A percentile compares a stretch with the other conserved stretches of the same genome.
Evolutionary conservation across 2,797 vertebrate genomes (phyloP).

Genomic region (Rhinella marina): DNA sequence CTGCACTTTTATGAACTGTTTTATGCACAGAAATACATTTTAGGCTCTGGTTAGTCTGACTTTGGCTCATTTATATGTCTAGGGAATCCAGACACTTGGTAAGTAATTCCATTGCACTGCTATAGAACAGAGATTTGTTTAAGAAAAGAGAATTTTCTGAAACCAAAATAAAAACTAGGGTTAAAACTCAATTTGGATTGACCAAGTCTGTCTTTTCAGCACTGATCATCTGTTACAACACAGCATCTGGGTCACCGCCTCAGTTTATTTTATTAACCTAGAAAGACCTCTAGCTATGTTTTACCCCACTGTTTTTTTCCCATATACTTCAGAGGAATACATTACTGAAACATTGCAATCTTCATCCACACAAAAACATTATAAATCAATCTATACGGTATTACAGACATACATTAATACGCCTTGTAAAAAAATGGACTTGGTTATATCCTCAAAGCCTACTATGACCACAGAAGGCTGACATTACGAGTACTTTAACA

Average conservation of each 20-base stretch:
- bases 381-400: constrained; percentile 15
- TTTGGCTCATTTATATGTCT: constrained; percentile 48
- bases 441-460: not conserved
- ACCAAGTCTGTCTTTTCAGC: constrained; percentile 4
- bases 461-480: not conserved
- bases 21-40: constrained; percentile 6
- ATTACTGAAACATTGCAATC: not conserved
- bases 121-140: constrained; percentile 39
- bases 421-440: not conserved
- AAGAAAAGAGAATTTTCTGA: constrained; percentile 18
- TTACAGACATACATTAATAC: not conserved
- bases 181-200: constrained; percentile 49
- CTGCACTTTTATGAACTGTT: constrained; percentile 18
- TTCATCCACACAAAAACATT: constrained; percentile 1
- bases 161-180: constrained; percentile 28
- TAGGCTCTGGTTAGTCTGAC: constrained; percentile 27
- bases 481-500: not conserved
- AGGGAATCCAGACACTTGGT: constrained; percentile 33
- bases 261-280: constrained; percentile 47
- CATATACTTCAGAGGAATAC: not conserved
- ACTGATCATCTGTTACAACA: constrained; percentile 44
- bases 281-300: constrained; percentile 27
- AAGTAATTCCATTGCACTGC: constrained; percentile 46
- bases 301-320: not conserved
- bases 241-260: constrained; percentile 27